These are phyloP conservation scores for Pollenia amentaria DNA, from an alignment of 2,888 invertebrate species.

Conservation along the genomic window DNA sequence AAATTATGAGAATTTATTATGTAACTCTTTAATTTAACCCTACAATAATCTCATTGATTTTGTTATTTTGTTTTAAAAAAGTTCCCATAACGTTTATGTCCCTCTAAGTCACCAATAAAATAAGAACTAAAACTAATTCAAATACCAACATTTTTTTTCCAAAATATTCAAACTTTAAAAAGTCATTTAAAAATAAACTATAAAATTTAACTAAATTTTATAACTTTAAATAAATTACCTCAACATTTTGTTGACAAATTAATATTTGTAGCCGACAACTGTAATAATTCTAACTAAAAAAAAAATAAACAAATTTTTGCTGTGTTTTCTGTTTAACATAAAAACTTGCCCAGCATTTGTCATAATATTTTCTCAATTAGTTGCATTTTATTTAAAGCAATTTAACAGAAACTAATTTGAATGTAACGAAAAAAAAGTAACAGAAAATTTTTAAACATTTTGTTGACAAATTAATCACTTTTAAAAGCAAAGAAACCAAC, in stretches of 20 bases:
- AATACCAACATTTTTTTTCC: neutral
- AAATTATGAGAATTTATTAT: no score
- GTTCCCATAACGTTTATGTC: no score
- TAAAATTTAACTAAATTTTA: conserved; percentile 20
- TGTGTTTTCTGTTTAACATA: conserved; percentile 6
- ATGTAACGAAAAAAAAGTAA: conserved; percentile 9
- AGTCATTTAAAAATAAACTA: neutral
- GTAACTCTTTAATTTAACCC: no score
- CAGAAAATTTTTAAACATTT: conserved; percentile 51
- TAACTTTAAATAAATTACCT: conserved; percentile 49
- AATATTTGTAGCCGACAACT: conserved; percentile 17
- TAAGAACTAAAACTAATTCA: neutral
- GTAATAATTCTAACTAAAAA: neutral
- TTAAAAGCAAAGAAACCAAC: conserved; percentile 60
- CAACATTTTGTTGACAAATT: conserved; percentile 57
- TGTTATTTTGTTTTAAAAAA: no score
- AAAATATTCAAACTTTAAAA: conserved; percentile 37
- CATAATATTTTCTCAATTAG: conserved; percentile 42
- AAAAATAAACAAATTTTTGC: neutral
- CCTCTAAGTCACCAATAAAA: neutral
- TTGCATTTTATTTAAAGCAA: conserved; percentile 55
- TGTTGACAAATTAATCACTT: conserved; percentile 73
- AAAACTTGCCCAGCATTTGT: conserved; percentile 50
- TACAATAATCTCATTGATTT: no score
- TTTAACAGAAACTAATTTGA: conserved; percentile 61